Evolutionary conservation across 2,797 vertebrate genomes (phyloP), one percentile per base, ranked within the genome.

Genomic region (Esox masquinongy): DNA sequence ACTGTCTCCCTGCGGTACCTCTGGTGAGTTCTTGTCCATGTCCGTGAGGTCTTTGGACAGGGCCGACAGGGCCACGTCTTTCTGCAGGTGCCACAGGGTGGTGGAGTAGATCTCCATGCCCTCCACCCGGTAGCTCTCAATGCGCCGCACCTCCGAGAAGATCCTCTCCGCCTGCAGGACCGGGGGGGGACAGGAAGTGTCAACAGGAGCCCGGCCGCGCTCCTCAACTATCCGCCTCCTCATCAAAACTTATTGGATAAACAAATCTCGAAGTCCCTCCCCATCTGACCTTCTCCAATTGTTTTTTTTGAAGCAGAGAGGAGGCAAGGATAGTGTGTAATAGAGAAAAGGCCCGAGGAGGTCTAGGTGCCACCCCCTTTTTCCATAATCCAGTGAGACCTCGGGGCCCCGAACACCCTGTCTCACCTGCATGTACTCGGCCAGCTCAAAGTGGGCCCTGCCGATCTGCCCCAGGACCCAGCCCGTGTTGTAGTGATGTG

Each of bases 21-120:
- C 97, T 0, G 97, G 97, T 53, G 96, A 98, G 90, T 98, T 98
- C 91, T 97, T 98, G 93, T 99, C 98, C 96, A 99, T 97, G 87
- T 99, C 97, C 0, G 97, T 99, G 84, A 99, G 94, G 85, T 99
- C 98, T 91, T 99, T 99, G 12, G 97, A 98, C 75, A 99, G 94
- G 3, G 97, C 96, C 0, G 97, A 98, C 78, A 99, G 94, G 0
- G 97, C 97, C 39, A 99, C 97, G 31, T 99, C 98, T 72, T 99
- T 99, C 86, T 99, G 98, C 77, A 99, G 94, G 81, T 99, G 98
- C 98, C 98, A 99, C 74, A 99, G 93, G 0, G 97, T 99, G 5
- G 98, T 99, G 0, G 97, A 99, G 72, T 99, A 99, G 78, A 99
- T 99, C 88, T 98, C 98, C 97, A 99, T 98, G 72, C 97, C 97